phyloP scores from a whole-genome alignment of 2,113 vertebrate genomes.

The Triplophysa siluroides region DNA sequence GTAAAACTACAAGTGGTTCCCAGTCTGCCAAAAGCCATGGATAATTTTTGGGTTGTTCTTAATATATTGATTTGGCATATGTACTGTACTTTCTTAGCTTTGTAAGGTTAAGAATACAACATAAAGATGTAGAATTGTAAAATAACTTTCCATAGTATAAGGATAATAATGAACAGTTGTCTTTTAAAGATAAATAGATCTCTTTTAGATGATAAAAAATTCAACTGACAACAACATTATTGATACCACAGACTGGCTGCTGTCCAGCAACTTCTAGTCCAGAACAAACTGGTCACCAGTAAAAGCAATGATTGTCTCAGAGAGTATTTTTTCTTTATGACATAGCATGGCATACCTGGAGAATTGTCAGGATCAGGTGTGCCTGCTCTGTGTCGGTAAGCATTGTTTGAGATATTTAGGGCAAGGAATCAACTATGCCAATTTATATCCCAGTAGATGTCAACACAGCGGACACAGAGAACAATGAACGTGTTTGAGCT shows the following conservation, averaged over 20 bases:
- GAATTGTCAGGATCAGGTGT: slow-evolving; percentile 48
- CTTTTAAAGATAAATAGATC: neutral
- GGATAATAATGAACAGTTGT: neutral
- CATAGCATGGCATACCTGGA: slow-evolving; percentile 39
- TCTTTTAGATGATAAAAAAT: slow-evolving; percentile 9
- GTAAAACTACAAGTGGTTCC: too few species aligned
- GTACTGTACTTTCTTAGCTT: too few species aligned
- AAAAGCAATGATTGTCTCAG: neutral
- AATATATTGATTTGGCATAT: too few species aligned
- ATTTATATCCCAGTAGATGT: slow-evolving; percentile 65
- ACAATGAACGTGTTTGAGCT: slow-evolving; percentile 63
- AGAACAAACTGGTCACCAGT: neutral
- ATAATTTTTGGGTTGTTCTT: too few species aligned
- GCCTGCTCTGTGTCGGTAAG: slow-evolving; percentile 46
- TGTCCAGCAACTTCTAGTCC: neutral
- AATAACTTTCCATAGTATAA: too few species aligned
- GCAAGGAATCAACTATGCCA: slow-evolving; percentile 63
- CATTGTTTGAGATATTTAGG: slow-evolving; percentile 55
- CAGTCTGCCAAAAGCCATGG: too few species aligned
- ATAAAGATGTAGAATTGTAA: too few species aligned
- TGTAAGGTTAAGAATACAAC: too few species aligned
- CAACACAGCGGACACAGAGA: slow-evolving; percentile 56
- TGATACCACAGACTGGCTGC: too few species aligned
- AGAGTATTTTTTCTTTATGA: slow-evolving; percentile 21
- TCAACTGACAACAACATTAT: neutral